Conservation (phyloP, 2,888 invertebrate species). For the Conchocele bisecta region DNA sequence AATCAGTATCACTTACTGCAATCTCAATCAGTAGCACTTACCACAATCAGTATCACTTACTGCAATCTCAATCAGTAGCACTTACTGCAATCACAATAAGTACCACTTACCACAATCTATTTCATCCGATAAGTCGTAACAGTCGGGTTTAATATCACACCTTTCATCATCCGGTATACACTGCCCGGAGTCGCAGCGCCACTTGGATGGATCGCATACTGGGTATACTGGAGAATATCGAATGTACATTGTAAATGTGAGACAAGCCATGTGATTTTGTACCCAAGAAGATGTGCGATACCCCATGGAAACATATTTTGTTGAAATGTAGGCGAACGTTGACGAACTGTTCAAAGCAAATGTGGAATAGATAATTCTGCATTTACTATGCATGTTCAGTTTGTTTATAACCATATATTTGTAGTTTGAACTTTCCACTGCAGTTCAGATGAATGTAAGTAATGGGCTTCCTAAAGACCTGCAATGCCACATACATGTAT, state of each 20-base stretch:
- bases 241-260: no score
- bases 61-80: no score
- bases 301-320: no score
- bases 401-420: no score
- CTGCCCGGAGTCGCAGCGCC: conserved; percentile 43
- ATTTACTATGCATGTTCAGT: background rate
- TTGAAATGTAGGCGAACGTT: no score
- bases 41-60: background rate
- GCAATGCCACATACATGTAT: background rate
- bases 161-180: conserved; percentile 32
- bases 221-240: conserved; percentile 31
- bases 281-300: no score
- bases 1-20: no score
- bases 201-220: conserved; percentile 23
- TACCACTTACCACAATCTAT: conserved; percentile 41
- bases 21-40: background rate
- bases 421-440: no score
- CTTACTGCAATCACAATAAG: background rate
- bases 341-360: no score
- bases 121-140: conserved; percentile 48
- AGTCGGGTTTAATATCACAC: conserved; percentile 45
- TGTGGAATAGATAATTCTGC: no score
- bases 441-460: no score
- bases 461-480: background rate
- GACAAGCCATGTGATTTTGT: no score